Percentiles rank a stretch among this genome's conserved stretches.
Evolutionary conservation across 2,113 vertebrate genomes (phyloP).

Genomic region (Zosterops lateralis): DNA sequence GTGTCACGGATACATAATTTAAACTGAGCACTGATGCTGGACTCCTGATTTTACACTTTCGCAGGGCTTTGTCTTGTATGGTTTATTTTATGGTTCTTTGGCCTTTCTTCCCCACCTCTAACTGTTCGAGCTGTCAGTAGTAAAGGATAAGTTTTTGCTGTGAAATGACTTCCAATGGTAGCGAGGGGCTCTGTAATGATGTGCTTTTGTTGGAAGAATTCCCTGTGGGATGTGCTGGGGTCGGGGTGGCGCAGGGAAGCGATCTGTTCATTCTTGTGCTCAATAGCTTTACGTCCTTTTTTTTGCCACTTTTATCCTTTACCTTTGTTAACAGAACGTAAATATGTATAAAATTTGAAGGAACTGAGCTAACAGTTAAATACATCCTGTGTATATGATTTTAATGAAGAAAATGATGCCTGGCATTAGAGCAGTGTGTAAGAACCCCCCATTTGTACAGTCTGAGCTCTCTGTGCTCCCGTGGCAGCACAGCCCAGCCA

Average conservation of each 20-base stretch:
- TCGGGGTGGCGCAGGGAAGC: conserved; percentile 12
- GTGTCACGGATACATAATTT: conserved; percentile 76
- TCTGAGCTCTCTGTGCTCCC: conserved; percentile 65
- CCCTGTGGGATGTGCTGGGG: conserved; percentile 57
- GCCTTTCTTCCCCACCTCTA: conserved; percentile 66
- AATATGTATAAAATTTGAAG: conserved; percentile 96
- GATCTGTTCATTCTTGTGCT: conserved; percentile 41
- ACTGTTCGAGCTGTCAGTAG: conserved; percentile 68
- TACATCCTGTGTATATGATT: conserved; percentile 93
- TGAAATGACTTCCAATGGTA: conserved; percentile 62
- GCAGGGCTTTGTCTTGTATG: conserved; percentile 75
- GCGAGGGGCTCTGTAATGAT: conserved; percentile 53
- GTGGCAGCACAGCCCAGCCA: background rate
- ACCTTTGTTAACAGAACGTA: conserved; percentile 81
- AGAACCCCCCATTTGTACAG: conserved; percentile 83
- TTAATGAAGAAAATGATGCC: conserved; percentile 90
- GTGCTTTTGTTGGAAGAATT: conserved; percentile 61
- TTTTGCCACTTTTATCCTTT: conserved; percentile 72
- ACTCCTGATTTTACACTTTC: conserved; percentile 74
- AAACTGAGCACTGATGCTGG: conserved; percentile 78
- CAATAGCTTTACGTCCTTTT: conserved; percentile 65
- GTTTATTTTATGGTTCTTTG: conserved; percentile 75
- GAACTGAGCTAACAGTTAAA: conserved; percentile 89
- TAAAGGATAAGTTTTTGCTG: conserved; percentile 68
- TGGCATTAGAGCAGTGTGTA: conserved; percentile 77